Percentiles rank a stretch among this genome's conserved stretches.
These are phyloP conservation scores for Zoanthus gigantus DNA, from an alignment of 92 coral and sea anemone genomes.

Conservation along the genomic window DNA sequence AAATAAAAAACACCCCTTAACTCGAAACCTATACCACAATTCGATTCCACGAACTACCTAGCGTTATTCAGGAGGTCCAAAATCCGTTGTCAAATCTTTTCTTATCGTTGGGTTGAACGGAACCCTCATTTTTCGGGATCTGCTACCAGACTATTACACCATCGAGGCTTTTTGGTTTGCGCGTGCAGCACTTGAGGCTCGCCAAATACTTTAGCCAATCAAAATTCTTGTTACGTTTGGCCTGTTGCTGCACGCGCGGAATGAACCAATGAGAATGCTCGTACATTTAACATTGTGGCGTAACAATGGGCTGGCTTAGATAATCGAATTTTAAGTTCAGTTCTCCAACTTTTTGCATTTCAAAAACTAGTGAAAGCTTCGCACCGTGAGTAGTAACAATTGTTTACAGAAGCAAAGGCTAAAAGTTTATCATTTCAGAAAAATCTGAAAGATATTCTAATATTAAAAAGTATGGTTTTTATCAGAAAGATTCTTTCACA, in stretches of 20 bases:
- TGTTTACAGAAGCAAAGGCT: neutral
- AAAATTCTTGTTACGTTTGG: neutral
- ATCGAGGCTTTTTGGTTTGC: too few species aligned
- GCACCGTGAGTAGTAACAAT: too few species aligned
- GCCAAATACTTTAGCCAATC: neutral
- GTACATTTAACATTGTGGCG: neutral
- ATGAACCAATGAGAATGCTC: neutral
- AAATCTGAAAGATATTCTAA: too few species aligned
- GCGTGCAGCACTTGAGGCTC: neutral
- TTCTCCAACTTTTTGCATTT: too few species aligned
- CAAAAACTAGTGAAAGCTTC: neutral
- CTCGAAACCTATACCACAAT: too few species aligned
- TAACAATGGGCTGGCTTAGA: neutral
- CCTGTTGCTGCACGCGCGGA: neutral
- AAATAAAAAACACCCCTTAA: too few species aligned
- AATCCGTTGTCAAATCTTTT: too few species aligned
- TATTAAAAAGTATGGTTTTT: neutral
- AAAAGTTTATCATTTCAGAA: neutral
- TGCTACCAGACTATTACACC: too few species aligned
- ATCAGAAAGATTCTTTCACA: neutral
- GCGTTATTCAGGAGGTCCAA: too few species aligned
- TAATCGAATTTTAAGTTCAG: neutral
- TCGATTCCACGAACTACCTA: too few species aligned
- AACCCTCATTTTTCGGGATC: too few species aligned
- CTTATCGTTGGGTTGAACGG: too few species aligned